Percentiles rank a stretch among this genome's conserved stretches.
These are phyloP conservation scores for Biston stratarius DNA, from an alignment of 2,888 invertebrate species.

Conservation along the genomic window DNA sequence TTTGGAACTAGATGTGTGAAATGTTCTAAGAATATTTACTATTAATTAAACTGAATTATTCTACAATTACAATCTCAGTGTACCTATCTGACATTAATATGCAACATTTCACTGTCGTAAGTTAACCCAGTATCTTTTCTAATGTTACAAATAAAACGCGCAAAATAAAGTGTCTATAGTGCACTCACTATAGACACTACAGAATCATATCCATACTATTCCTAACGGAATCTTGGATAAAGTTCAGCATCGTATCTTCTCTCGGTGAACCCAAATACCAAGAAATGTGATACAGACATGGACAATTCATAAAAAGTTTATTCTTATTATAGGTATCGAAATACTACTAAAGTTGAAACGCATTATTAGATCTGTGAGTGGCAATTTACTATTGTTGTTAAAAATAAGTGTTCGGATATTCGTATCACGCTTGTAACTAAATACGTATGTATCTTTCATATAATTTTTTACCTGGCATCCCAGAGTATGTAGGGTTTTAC, in stretches of 20 bases:
- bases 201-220: slow-evolving; percentile 57
- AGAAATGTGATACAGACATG: slow-evolving; percentile 65
- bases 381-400: slow-evolving; percentile 3
- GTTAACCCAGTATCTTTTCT: no score
- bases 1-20: no score
- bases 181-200: not conserved
- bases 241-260: slow-evolving; percentile 49
- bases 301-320: slow-evolving; percentile 63
- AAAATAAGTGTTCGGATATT: not conserved
- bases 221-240: slow-evolving; percentile 40
- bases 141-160: no score
- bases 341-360: slow-evolving; percentile 14
- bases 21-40: no score
- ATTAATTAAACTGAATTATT: no score
- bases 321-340: slow-evolving; percentile 21
- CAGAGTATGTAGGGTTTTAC: no score
- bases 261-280: slow-evolving; percentile 60
- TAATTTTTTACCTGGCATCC: no score
- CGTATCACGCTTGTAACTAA: not conserved
- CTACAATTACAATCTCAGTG: no score
- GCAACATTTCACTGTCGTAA: no score
- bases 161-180: no score
- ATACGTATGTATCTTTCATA: not conserved
- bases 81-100: no score
- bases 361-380: slow-evolving; percentile 1